Evolutionary conservation across 2,888 invertebrate genomes (phyloP).

Genomic region (Cordilura impudica): DNA sequence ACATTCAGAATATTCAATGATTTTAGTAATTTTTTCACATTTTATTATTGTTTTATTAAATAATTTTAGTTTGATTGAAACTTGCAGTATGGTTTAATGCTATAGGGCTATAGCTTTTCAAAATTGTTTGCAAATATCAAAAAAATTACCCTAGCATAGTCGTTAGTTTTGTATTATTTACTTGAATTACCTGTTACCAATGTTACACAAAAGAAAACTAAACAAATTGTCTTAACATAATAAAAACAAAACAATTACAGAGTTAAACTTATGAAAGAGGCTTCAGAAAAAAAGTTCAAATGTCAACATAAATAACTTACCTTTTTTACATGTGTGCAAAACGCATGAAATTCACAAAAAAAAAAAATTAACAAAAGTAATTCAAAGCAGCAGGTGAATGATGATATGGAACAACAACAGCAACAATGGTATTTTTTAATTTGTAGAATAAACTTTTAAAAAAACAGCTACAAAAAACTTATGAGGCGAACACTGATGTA

Average conservation of each 20-base stretch:
- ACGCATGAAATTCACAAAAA: conserved; percentile 54
- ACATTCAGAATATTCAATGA: no score
- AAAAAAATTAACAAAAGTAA: conserved; percentile 15
- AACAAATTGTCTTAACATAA: neutral
- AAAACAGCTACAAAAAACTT: conserved; percentile 40
- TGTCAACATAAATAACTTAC: conserved; percentile 52
- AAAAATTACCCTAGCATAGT: no score
- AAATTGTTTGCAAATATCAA: no score
- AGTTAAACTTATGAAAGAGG: conserved; percentile 11
- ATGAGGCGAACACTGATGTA: conserved; percentile 52
- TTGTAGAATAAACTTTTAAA: conserved; percentile 10
- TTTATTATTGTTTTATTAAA: no score
- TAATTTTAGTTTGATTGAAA: no score
- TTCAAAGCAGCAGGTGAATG: conserved; percentile 28
- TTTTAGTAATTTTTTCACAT: no score
- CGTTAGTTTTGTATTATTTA: no score
- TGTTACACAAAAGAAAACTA: neutral
- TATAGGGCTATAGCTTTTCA: no score
- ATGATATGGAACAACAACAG: neutral
- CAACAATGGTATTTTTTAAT: conserved; percentile 4
- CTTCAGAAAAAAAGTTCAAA: conserved; percentile 48
- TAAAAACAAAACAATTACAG: conserved; percentile 4
- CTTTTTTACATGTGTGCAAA: conserved; percentile 51
- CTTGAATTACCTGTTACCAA: neutral
- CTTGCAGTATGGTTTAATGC: no score